phyloP scores from a whole-genome alignment of 2,113 vertebrate species.

The Calidris pygmaea region DNA sequence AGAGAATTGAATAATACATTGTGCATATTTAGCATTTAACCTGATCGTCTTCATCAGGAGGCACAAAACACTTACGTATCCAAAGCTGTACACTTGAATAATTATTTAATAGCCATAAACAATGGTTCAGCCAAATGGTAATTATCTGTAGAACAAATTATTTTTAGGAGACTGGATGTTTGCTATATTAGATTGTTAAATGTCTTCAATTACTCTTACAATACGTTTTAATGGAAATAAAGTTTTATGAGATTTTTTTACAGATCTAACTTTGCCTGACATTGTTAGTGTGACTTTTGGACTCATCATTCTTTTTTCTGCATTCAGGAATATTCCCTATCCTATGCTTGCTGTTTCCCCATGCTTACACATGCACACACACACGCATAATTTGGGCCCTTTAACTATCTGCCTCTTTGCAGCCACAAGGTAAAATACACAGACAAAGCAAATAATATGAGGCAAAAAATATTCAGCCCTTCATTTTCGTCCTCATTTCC shows the following conservation, averaged over 20 bases:
- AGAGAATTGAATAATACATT: neutral
- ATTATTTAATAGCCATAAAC: slow-evolving; percentile 41
- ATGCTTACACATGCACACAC: neutral
- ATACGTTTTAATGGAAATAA: neutral
- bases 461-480: neutral
- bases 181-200: neutral
- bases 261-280: neutral
- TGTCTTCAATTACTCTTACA: neutral
- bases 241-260: neutral
- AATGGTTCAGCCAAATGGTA: slow-evolving; percentile 11
- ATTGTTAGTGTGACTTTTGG: neutral
- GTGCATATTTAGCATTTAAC: slow-evolving; percentile 5
- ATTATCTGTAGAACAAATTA: slow-evolving; percentile 33
- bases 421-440: neutral
- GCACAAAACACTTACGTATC: neutral
- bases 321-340: neutral
- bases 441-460: neutral
- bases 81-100: neutral
- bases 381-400: neutral
- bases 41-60: neutral
- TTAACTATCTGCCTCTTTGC: neutral
- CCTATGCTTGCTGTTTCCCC: neutral
- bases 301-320: neutral
- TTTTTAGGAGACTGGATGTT: slow-evolving; percentile 7
- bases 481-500: neutral